Evolutionary conservation across 2,113 vertebrate genomes (phyloP).

Genomic region (Dendrocopos noguchii): DNA sequence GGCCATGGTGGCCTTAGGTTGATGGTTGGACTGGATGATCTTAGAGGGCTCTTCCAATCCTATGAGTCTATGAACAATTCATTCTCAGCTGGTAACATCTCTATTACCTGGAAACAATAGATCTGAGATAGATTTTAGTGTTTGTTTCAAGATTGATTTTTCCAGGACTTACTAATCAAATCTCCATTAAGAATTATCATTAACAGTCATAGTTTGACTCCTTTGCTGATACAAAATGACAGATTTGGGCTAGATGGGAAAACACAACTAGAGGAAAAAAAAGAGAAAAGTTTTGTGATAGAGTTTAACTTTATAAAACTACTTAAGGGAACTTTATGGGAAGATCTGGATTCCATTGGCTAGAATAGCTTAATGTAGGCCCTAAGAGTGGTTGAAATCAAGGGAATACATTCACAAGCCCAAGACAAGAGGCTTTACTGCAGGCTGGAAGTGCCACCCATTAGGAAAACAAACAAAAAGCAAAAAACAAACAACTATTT

Average conservation of each 20-base stretch:
- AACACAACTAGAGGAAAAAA: not conserved
- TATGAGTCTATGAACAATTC: not conserved
- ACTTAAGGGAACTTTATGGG: not conserved
- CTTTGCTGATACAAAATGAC: conserved; percentile 42
- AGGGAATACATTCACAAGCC: not conserved
- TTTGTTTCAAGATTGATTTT: conserved; percentile 15
- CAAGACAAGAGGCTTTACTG: not conserved
- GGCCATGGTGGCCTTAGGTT: no score
- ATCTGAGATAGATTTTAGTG: not conserved
- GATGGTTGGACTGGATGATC: no score
- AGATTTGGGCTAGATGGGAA: conserved; percentile 13
- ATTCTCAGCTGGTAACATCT: not conserved
- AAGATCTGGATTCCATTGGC: not conserved
- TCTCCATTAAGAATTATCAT: conserved; percentile 26
- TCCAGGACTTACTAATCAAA: not conserved
- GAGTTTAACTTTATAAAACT: not conserved
- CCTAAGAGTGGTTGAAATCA: not conserved
- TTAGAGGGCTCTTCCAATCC: no score
- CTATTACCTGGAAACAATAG: not conserved
- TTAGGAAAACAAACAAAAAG: no score
- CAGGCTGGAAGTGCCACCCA: not conserved
- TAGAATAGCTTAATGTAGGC: not conserved
- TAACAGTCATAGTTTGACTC: not conserved
- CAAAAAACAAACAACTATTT: accelerated
- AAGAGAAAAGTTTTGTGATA: not conserved